Evolutionary conservation across 2,797 vertebrate genomes (phyloP).

Genomic region (Rhabdophis nuchalis): DNA sequence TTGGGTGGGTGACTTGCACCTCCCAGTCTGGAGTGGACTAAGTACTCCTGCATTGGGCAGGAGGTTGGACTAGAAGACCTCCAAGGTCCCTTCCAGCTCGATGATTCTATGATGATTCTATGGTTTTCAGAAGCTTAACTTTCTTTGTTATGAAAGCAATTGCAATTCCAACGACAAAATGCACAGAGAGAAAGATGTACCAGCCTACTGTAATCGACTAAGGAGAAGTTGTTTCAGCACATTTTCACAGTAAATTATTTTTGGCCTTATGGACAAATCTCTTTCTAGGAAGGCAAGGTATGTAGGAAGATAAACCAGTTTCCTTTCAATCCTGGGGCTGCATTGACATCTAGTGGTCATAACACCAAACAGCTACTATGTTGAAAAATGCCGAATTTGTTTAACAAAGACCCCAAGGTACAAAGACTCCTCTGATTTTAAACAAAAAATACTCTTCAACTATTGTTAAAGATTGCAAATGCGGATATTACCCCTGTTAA

Average conservation of each 20-base stretch:
- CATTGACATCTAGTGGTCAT: constrained; percentile 52
- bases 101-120: neutral
- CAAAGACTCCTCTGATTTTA: neutral
- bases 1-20: neutral
- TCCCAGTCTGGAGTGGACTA: neutral
- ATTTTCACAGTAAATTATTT: neutral
- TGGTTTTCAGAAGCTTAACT: neutral
- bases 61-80: neutral
- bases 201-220: neutral
- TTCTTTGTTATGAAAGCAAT: neutral
- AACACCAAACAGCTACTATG: neutral
- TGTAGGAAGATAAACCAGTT: neutral
- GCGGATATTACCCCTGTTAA: neutral
- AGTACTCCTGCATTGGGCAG: neutral
- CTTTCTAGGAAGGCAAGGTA: neutral
- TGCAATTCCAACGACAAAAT: neutral
- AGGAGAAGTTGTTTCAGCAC: neutral
- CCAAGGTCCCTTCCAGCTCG: neutral
- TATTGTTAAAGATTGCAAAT: neutral
- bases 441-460: neutral
- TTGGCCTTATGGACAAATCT: neutral
- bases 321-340: constrained; percentile 28
- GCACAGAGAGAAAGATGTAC: neutral
- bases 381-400: neutral
- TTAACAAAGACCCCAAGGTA: neutral